Evolutionary conservation across 2,888 invertebrate genomes (phyloP), one percentile per base, ranked within the genome.

Genomic region (Pseudococcus jackbeardsleyi): DNA sequence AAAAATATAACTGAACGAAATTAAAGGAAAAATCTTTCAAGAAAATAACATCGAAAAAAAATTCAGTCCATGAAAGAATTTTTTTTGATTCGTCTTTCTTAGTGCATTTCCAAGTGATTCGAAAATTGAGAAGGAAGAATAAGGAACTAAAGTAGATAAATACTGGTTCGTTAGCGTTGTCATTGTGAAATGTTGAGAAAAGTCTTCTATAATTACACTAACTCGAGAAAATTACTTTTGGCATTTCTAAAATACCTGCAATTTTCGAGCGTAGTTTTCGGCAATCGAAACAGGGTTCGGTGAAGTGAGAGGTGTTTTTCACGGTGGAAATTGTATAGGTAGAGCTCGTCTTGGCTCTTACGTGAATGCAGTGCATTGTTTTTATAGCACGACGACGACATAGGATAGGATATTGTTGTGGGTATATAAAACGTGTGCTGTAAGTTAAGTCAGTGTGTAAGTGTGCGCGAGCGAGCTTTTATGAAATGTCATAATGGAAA

Each of bases 401-500:
- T 11, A 4, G 33, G 22, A 33, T 72, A 72, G 12, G 33, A 72
- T 33, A 72, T 72, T 72, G 68, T 72, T 72, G 68, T 33, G 26
- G 33, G 26, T 33, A 15, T 72, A 22, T 64, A 33, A 72, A 72
- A 72, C 68, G 68, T 72, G 68, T 72, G 68, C 33, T 26, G 26
- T 26, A 33, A 72, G 68, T 33, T 26, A 72, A 33, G 68, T 72
- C 4, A 26, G 15, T 19, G 68, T 72, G 26, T 72, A 72, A 33
- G 68, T 22, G 64, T 72, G 68, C 68, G 68, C 79, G 42, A 42
- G 68, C 79, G 79, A 42, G 79, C 79, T 79, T 79, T 79, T 79
- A 42, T 79, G 42, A 79, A 79, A 79, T 79, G 79, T 79, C 79
- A 79, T 79, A 79, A 79, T 79, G 19, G 79, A 79, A 79, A 79